phyloP scores from a whole-genome alignment of 2,797 vertebrate species.

The Nyctalus aviator region DNA sequence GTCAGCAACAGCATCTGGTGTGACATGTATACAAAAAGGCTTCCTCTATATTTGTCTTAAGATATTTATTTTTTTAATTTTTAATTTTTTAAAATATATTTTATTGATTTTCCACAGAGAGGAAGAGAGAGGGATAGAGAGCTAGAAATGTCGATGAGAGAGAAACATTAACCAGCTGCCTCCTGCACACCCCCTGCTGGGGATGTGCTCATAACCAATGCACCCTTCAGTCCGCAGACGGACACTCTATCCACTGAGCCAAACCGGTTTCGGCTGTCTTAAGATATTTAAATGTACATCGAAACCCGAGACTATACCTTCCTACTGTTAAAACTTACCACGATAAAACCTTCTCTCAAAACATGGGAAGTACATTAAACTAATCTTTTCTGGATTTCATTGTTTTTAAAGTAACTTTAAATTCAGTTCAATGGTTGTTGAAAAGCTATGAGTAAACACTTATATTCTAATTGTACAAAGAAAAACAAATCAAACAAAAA shows the following conservation, averaged over 20 bases:
- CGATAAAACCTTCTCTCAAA: constrained; percentile 10
- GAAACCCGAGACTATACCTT: neutral
- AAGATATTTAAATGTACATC: neutral
- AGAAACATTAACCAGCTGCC: too few relatives aligned
- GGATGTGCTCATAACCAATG: too few relatives aligned
- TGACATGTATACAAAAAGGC: neutral
- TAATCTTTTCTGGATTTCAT: neutral
- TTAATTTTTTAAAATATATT: too few relatives aligned
- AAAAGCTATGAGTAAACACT: constrained; percentile 23
- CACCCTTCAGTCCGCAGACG: too few relatives aligned
- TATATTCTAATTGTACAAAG: neutral
- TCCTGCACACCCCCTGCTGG: too few relatives aligned
- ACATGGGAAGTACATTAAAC: neutral
- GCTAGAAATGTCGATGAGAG: too few relatives aligned
- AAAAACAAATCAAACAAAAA: neutral
- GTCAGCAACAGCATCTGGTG: neutral
- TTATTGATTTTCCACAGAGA: too few relatives aligned
- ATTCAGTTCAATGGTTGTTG: neutral
- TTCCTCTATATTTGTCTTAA: neutral
- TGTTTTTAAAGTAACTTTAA: neutral
- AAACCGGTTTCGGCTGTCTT: neutral
- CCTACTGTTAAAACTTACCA: neutral
- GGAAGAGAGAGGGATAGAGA: too few relatives aligned
- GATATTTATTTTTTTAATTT: neutral
- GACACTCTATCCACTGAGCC: too few relatives aligned